Evolutionary conservation across 2,113 vertebrate species (phyloP).

Genomic region (Grus americana): DNA sequence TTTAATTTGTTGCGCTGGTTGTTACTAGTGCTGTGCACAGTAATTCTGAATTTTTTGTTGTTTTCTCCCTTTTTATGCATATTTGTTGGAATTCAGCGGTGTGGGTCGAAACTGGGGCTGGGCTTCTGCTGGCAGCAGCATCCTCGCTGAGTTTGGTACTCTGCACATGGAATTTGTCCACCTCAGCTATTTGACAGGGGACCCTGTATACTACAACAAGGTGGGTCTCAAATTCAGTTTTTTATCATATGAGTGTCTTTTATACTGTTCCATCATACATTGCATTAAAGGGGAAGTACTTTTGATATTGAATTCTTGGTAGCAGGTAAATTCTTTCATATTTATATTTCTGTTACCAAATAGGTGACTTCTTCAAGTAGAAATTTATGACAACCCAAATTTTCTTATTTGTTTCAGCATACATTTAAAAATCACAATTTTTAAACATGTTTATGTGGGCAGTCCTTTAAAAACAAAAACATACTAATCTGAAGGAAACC

Average conservation of each 20-base stretch:
- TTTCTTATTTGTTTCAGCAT: not conserved
- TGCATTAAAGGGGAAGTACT: not conserved
- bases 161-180: conserved; percentile 99
- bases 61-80: not conserved
- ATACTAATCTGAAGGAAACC: not conserved
- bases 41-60: not conserved
- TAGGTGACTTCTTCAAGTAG: not conserved
- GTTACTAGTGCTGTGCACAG: not conserved
- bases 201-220: conserved; percentile 94
- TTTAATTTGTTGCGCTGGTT: not conserved
- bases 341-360: not conserved
- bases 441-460: not conserved
- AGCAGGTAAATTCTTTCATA: not conserved
- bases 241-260: not conserved
- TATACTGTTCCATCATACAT: not conserved
- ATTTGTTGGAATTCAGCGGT: conserved; percentile 76
- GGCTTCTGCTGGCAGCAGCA: conserved; percentile 98
- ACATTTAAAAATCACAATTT: not conserved
- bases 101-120: conserved; percentile 99
- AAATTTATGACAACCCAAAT: not conserved
- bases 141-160: conserved; percentile 96
- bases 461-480: not conserved
- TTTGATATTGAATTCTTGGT: not conserved
- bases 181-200: conserved; percentile 95
- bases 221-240: conserved; percentile 67